Conservation (phyloP, 1,140 invertebrate species). For the Drosophila burlai region DNA sequence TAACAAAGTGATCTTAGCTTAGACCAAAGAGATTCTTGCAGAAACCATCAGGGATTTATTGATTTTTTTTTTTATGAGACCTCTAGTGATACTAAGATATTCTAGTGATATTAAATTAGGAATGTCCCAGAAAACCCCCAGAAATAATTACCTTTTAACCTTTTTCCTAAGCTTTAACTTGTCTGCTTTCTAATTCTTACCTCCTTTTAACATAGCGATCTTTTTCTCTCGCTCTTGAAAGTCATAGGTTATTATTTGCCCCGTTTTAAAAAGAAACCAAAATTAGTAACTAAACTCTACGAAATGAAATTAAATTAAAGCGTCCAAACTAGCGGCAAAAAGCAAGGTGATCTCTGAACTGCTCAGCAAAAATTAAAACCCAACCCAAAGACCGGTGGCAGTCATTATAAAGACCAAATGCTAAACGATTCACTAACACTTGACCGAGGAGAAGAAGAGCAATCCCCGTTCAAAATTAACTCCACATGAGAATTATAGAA, state of each 20-base stretch:
- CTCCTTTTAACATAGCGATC: not conserved
- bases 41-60: not conserved
- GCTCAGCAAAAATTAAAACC: not conserved
- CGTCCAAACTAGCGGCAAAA: slow-evolving; percentile 33
- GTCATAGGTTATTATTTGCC: not conserved
- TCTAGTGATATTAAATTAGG: not conserved
- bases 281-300: not conserved
- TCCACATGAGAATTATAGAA: slow-evolving; percentile 11
- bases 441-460: slow-evolving; percentile 14
- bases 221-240: not conserved
- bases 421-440: slow-evolving; percentile 42
- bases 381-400: slow-evolving; percentile 65
- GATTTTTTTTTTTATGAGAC: not conserved
- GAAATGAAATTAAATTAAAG: slow-evolving; percentile 16
- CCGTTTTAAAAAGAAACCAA: not conserved
- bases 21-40: not conserved
- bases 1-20: not conserved
- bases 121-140: not conserved
- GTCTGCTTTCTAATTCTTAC: slow-evolving; percentile 1
- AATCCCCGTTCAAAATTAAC: not conserved
- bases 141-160: not conserved
- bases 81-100: too few species aligned
- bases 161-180: not conserved
- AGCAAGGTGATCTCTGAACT: slow-evolving; percentile 63
- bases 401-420: slow-evolving; percentile 48